Percentiles rank a stretch among this genome's conserved stretches.
These are phyloP conservation scores for Catostomus latipinnis DNA, from an alignment of 2,797 vertebrate genomes.

Conservation along the genomic window DNA sequence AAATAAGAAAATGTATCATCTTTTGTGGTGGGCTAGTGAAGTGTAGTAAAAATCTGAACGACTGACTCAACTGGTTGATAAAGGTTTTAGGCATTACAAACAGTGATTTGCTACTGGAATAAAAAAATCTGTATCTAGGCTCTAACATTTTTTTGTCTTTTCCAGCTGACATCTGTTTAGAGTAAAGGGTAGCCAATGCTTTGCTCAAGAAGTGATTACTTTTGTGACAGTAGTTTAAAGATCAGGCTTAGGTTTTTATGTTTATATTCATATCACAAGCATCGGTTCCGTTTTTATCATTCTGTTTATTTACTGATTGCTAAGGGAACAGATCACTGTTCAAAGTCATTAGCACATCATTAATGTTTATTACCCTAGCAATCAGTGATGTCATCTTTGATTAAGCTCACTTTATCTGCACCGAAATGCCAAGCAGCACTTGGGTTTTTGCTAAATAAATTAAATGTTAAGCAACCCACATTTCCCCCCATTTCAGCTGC, in stretches of 20 bases:
- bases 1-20: too few species aligned
- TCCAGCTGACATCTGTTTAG: neutral
- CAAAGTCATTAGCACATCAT: too few species aligned
- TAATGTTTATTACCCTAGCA: too few species aligned
- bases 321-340: too few species aligned
- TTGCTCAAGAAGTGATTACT: neutral
- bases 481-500: slow-evolving; percentile 1
- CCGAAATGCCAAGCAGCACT: neutral
- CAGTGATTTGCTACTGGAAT: neutral
- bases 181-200: neutral
- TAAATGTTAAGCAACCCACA: too few species aligned
- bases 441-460: too few species aligned
- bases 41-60: too few species aligned
- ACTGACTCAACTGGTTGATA: neutral
- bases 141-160: neutral
- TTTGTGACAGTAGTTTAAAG: neutral
- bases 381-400: too few species aligned
- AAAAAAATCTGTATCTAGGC: neutral
- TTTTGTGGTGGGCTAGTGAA: too few species aligned
- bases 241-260: neutral
- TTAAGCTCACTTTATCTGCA: neutral
- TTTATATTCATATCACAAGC: too few species aligned
- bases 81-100: neutral
- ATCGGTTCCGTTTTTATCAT: too few species aligned
- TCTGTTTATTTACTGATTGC: too few species aligned